A percentile compares a stretch with the other conserved stretches of the same genome.
Conservation (phyloP, 1,140 invertebrate genomes). For the Pemphigus obesinymphae region DNA sequence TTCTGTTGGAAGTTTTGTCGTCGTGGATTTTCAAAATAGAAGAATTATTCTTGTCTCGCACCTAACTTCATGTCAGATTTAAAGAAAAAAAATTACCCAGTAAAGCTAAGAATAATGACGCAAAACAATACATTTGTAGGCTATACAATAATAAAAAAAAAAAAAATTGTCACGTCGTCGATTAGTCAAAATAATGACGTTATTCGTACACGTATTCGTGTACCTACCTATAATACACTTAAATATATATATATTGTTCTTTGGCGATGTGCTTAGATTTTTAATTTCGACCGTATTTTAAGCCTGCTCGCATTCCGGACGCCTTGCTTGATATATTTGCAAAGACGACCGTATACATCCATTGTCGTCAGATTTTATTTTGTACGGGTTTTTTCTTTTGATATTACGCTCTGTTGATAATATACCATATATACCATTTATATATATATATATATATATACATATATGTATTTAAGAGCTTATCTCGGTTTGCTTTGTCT, state of each 20-base stretch:
- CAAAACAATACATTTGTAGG: too few species aligned
- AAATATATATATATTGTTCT: not conserved
- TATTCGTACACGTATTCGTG: too few species aligned
- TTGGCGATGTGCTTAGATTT: not conserved
- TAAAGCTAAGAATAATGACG: too few species aligned
- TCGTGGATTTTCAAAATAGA: too few species aligned
- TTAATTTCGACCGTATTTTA: not conserved
- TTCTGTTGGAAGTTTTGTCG: too few species aligned
- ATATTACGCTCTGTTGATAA: not conserved
- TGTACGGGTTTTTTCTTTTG: slow-evolving; percentile 7
- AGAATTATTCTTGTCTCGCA: too few species aligned
- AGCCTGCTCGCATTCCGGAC: not conserved
- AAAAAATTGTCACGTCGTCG: not conserved
- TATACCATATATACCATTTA: too few species aligned
- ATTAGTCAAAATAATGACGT: not conserved
- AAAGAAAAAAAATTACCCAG: too few species aligned
- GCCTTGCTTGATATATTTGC: not conserved
- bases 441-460: not conserved
- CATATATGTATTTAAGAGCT: not conserved
- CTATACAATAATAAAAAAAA: not conserved
- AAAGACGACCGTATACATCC: not conserved
- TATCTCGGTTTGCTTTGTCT: slow-evolving; percentile 27
- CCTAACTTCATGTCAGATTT: too few species aligned
- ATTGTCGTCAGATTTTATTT: not conserved
- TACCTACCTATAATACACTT: too few species aligned